Evolutionary conservation across 2,113 vertebrate species (phyloP), one percentile per base, ranked within the genome.

Genomic region (Pygoscelis adeliae): DNA sequence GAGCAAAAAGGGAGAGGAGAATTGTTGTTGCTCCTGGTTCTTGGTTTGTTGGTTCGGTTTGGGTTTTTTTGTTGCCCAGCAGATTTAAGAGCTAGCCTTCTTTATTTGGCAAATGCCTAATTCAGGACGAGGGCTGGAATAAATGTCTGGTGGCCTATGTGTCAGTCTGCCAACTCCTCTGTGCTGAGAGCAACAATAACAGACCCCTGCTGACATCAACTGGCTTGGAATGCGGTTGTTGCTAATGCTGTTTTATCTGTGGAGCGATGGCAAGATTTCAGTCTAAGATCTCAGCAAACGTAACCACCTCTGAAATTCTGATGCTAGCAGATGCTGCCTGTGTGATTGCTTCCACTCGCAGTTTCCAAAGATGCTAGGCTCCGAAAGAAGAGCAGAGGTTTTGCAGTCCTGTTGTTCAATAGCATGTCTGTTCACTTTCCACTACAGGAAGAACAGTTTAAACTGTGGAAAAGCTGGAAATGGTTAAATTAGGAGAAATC

Each of bases 201-300:
- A 95, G 95, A 65, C 90, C 85, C 88, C 87, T 88, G 58, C 90
- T 95, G 95, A 93, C 93, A 94, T 93, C 95, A 86, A 30, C 79
- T 70, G 92, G 25, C 95, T 83, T 94, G 93, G 93, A 97, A 94
- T 95, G 93, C 67, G 53, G 85, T 62, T 94, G 79, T 62, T 95
- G 71, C 66, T 88, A 62, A 53, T 50, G 49, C 70, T 90, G 1
- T 70, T 94, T 94, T 69, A 94, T 92, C 88, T 90, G 79, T 66
- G 58, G 84, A 90, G 78, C 11, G 53, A 62, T 90, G 93, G 96
- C n/a, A 72, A 91, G 81, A 36, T 89, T 93, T 85, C 72, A 59
- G 63, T 12, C 69, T 77, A 53, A 83, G 67, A 80, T 86, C 44
- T 52, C 71, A 15, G 67, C 38, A 72, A 65, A 90, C 0, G 2